Base-by-base conservation (phyloP, 2,888 invertebrate species). In the Meliscaeva auricollis region DNA sequence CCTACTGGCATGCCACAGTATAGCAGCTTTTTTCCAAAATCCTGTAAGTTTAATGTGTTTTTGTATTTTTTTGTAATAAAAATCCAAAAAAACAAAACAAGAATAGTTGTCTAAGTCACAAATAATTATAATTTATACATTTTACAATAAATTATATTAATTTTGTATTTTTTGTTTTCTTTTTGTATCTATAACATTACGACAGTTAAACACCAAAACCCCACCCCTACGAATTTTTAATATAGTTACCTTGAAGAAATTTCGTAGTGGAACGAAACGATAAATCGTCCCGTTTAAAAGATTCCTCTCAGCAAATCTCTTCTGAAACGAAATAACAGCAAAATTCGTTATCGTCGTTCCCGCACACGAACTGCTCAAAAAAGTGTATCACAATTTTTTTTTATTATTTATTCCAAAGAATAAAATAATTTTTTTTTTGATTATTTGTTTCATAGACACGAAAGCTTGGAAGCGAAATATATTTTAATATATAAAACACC, bases 271-370 rank as follows among this genome's bases (percentile, higher is more conserved):
- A 87, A 87, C 87, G 87, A 68, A 82, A 87, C 87, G 87, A 87
- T 77, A 75, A 82, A 87, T 87, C 87, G 82, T 82, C 82, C 76
- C 87, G 87, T 87, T 87, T 81, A 66, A 77, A 82, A 82, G 87
- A 60, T 87, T 87, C 87, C 87, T 87, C 87, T 87, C 87, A 87
- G 87, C 87, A 87, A 87, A 87, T 87, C 81, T 87, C 82, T 87
- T 87, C 87, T 87, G 87, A 82, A 87, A 87, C 87, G 82, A 87
- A 87, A 87, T 87, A 87, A 87, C 84, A 84, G 70, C 68, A 85
- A 69, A 82, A 75, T 78, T 82, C 82, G 87, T 87, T 70, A 82
- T 87, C 77, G 82, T 82, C 82, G 82, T 82, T 82, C 82, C 87
- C 66, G 78, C 64, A 73, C 58, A n/a, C 58, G 44, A 35, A 62